Percentiles rank a stretch among this genome's conserved stretches.
phyloP scores from a whole-genome alignment of 2,113 vertebrate species.

The Epinephelus lanceolatus region DNA sequence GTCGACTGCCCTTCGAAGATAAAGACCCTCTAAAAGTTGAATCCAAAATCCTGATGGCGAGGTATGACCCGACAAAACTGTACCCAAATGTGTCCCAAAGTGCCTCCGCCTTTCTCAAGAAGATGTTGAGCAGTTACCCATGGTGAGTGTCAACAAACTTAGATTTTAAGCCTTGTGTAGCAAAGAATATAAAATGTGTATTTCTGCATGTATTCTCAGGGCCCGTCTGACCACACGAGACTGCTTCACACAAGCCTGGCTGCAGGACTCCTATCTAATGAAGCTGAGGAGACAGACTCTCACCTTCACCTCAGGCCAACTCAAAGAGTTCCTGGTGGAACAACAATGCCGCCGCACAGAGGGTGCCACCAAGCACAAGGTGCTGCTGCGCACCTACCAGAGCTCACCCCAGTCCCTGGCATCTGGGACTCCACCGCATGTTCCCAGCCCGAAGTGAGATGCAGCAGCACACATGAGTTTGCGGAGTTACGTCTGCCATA shows the following conservation, averaged over 20 bases:
- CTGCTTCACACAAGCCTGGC: conserved; percentile 93
- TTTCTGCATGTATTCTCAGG: conserved; percentile 77
- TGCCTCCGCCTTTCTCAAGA: conserved; percentile 93
- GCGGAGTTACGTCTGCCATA: conserved; percentile 4
- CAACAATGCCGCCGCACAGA: conserved; percentile 88
- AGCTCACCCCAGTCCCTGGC: conserved; percentile 78
- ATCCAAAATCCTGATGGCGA: conserved; percentile 91
- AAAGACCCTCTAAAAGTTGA: conserved; percentile 88
- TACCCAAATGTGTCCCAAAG: conserved; percentile 96
- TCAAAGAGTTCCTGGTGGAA: conserved; percentile 94
- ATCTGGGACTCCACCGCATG: conserved; percentile 70
- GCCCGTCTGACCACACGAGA: conserved; percentile 92
- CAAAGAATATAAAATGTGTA: neutral
- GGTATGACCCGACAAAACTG: conserved; percentile 92
- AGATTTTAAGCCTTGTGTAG: neutral
- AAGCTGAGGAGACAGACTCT: conserved; percentile 96
- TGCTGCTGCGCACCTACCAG: conserved; percentile 94
- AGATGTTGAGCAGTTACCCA: conserved; percentile 92
- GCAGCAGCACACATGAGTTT: neutral
- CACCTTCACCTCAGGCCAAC: conserved; percentile 92
- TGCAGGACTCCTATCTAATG: conserved; percentile 97
- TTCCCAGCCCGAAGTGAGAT: conserved; percentile 78
- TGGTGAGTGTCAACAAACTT: conserved; percentile 86
- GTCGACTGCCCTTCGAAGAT: conserved; percentile 92
- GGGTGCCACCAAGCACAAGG: conserved; percentile 92